These are phyloP conservation scores for Hemicordylus capensis DNA, from an alignment of 2,113 vertebrate genomes.

Conservation along the genomic window DNA sequence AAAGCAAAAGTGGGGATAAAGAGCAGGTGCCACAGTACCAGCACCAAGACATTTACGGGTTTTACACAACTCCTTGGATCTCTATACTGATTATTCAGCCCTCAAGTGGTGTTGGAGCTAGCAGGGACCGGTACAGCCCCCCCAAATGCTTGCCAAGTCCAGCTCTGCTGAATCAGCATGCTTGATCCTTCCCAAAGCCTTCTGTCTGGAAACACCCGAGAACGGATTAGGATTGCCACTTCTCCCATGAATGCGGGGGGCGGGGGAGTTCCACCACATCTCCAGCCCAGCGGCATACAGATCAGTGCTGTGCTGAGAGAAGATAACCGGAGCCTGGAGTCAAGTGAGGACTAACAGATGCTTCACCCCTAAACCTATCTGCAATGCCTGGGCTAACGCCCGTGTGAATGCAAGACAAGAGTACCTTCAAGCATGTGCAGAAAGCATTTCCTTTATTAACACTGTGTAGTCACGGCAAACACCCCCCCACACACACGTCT, in stretches of 20 bases:
- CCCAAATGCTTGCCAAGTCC: not conserved
- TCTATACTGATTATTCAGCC: not conserved
- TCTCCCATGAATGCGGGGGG: not conserved
- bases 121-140: too few species aligned
- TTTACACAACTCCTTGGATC: not conserved
- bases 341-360: not conserved
- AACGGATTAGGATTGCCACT: not conserved
- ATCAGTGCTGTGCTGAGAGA: not conserved
- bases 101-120: not conserved
- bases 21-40: too few species aligned
- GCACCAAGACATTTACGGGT: not conserved
- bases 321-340: too few species aligned
- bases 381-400: too few species aligned
- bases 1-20: too few species aligned
- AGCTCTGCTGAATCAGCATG: not conserved
- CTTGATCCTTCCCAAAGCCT: conserved; percentile 15
- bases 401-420: too few species aligned
- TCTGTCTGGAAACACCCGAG: conserved; percentile 21
- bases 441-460: too few species aligned
- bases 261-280: too few species aligned
- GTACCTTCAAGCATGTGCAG: too few species aligned
- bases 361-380: not conserved
- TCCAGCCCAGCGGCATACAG: not conserved
- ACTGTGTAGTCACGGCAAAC: too few species aligned
- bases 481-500: too few species aligned